A percentile compares a stretch with the other conserved stretches of the same genome.
phyloP scores from a whole-genome alignment of 2,797 vertebrate species.

The Rhinella marina region DNA sequence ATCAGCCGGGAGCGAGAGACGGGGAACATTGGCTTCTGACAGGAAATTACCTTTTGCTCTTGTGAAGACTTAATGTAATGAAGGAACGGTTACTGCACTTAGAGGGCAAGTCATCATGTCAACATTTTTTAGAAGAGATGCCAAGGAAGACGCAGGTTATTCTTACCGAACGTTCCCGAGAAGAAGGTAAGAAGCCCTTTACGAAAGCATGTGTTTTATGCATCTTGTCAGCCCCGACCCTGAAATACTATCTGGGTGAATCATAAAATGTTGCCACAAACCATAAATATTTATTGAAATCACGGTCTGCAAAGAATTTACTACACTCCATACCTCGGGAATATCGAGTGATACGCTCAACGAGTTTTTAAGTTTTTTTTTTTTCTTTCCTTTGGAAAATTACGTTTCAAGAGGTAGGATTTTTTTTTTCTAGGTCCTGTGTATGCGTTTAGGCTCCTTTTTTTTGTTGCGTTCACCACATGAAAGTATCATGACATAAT shows the following conservation, averaged over 20 bases:
- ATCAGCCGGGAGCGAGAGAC: not conserved
- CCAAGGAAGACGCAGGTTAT: constrained; percentile 55
- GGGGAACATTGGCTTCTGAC: constrained; percentile 31
- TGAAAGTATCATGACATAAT: constrained; percentile 76
- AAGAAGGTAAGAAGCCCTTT: constrained; percentile 31
- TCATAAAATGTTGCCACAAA: constrained; percentile 76
- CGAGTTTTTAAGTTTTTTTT: constrained; percentile 59
- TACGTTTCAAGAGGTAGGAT: constrained; percentile 68
- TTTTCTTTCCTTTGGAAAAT: constrained; percentile 79
- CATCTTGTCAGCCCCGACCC: constrained; percentile 57
- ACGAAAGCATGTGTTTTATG: constrained; percentile 35
- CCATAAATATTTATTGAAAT: constrained; percentile 78
- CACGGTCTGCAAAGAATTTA: constrained; percentile 73
- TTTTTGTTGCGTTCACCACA: constrained; percentile 69
- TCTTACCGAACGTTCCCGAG: constrained; percentile 11
- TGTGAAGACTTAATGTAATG: constrained; percentile 40
- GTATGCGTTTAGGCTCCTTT: constrained; percentile 33
- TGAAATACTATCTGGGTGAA: constrained; percentile 80
- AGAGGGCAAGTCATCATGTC: constrained; percentile 33
- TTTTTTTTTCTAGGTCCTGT: constrained; percentile 40
- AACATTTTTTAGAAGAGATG: not conserved
- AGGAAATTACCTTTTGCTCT: constrained; percentile 61
- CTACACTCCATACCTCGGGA: constrained; percentile 69
- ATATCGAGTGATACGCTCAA: constrained; percentile 71
- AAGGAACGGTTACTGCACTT: constrained; percentile 40